These are phyloP conservation scores for Sternarchorhynchus goeldii DNA, from an alignment of 2,797 vertebrate species.

Conservation along the genomic window DNA sequence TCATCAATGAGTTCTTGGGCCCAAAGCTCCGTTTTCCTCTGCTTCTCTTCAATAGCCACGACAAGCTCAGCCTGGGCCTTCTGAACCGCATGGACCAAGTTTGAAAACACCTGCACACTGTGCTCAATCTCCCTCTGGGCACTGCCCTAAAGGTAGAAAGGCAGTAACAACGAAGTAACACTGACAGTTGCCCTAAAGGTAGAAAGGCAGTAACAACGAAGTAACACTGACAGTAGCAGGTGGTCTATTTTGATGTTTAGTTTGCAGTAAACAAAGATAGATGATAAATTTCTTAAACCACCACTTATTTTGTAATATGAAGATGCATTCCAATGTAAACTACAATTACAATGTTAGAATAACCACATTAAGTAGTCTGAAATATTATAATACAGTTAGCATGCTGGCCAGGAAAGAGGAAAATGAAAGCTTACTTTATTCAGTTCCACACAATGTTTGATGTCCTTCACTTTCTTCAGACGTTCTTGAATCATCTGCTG, in stretches of 20 bases:
- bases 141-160: conserved; percentile 62
- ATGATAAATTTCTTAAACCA: background rate
- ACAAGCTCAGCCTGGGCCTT: conserved; percentile 70
- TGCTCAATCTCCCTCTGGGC: conserved; percentile 71
- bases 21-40: conserved; percentile 66
- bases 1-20: conserved; percentile 69
- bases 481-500: conserved; percentile 80
- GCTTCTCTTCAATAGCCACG: conserved; percentile 71
- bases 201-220: background rate
- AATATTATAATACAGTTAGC: too few relatives aligned
- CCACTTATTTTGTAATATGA: background rate
- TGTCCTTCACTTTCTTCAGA: conserved; percentile 74
- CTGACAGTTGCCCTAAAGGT: too few relatives aligned
- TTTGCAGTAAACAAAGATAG: too few relatives aligned
- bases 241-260: too few relatives aligned
- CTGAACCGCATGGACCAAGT: conserved; percentile 74
- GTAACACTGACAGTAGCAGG: too few relatives aligned
- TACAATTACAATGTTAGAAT: too few relatives aligned
- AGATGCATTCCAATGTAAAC: too few relatives aligned
- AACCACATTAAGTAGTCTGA: too few relatives aligned
- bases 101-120: conserved; percentile 71
- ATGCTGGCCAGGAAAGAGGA: background rate
- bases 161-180: background rate
- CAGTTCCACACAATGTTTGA: conserved; percentile 71
- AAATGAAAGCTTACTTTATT: conserved; percentile 70